A percentile compares a stretch with the other conserved stretches of the same genome.
Conservation (phyloP, 2,113 vertebrate genomes). For the Carollia perspicillata region DNA sequence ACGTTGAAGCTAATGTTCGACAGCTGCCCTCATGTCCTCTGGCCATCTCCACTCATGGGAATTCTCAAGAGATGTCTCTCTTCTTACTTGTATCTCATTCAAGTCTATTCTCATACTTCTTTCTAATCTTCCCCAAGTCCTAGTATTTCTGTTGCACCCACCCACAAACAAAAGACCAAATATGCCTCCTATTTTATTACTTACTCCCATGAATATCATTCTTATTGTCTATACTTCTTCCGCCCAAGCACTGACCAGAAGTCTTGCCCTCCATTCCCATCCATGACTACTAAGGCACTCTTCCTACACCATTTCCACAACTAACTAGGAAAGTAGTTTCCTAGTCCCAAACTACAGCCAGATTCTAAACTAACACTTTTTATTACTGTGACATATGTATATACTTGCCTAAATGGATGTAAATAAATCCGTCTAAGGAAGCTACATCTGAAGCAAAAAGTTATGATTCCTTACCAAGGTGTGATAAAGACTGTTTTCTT, state of each 20-base stretch:
- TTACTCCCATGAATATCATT: neutral
- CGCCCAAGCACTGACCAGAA: neutral
- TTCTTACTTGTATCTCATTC: neutral
- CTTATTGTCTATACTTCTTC: neutral
- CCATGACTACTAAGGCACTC: neutral
- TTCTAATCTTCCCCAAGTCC: neutral
- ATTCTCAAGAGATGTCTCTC: neutral
- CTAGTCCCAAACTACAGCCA: neutral
- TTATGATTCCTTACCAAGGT: neutral
- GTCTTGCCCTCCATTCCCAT: neutral
- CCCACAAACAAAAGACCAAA: neutral
- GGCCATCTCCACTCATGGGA: neutral
- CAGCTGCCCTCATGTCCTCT: neutral
- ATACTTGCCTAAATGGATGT: neutral
- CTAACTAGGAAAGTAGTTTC: neutral
- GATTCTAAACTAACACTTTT: neutral
- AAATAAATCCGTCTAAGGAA: neutral
- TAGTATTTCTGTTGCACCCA: neutral
- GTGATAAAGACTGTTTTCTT: neutral
- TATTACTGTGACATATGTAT: neutral
- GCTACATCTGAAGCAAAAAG: neutral
- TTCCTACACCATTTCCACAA: neutral
- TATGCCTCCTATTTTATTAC: neutral
- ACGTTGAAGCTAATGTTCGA: neutral
- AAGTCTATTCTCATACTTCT: neutral